phyloP scores from a whole-genome alignment of 2,113 vertebrate genomes.

The Glareola pratincola region DNA sequence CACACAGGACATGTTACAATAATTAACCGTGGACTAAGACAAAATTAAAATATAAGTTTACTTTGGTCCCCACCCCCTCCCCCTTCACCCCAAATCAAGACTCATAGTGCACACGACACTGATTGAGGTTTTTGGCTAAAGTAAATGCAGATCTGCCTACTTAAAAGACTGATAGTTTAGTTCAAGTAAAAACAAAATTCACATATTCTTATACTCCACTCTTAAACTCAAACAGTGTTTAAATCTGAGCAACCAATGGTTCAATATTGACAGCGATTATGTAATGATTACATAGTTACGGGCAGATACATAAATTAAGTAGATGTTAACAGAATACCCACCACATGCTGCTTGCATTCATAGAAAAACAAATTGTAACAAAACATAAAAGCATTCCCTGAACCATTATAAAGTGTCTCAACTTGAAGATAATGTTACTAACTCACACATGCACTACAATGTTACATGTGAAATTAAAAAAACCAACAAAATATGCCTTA shows the following conservation, averaged over 20 bases:
- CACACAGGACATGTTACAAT: background rate
- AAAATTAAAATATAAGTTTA: conserved; percentile 43
- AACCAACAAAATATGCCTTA: conserved; percentile 61
- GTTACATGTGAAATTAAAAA: conserved; percentile 71
- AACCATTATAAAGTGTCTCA: conserved; percentile 68
- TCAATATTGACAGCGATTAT: conserved; percentile 50
- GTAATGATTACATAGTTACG: background rate
- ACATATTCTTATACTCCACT: conserved; percentile 69
- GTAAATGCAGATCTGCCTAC: conserved; percentile 51
- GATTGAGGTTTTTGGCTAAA: conserved; percentile 48
- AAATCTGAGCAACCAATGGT: conserved; percentile 65
- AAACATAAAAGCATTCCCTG: conserved; percentile 68
- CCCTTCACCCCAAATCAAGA: conserved; percentile 44
- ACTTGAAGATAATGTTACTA: conserved; percentile 58
- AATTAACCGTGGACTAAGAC: conserved; percentile 31
- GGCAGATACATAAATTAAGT: conserved; percentile 45
- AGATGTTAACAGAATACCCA: conserved; percentile 42
- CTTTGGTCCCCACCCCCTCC: conserved; percentile 48
- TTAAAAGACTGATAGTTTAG: conserved; percentile 52
- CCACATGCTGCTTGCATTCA: conserved; percentile 30
- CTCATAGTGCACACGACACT: conserved; percentile 65
- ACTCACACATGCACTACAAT: conserved; percentile 60
- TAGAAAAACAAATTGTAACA: conserved; percentile 42
- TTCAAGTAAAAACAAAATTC: conserved; percentile 80
- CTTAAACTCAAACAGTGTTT: conserved; percentile 72